These are phyloP conservation scores for Hiodon tergisus DNA, from an alignment of 2,113 vertebrate genomes.

Conservation along the genomic window DNA sequence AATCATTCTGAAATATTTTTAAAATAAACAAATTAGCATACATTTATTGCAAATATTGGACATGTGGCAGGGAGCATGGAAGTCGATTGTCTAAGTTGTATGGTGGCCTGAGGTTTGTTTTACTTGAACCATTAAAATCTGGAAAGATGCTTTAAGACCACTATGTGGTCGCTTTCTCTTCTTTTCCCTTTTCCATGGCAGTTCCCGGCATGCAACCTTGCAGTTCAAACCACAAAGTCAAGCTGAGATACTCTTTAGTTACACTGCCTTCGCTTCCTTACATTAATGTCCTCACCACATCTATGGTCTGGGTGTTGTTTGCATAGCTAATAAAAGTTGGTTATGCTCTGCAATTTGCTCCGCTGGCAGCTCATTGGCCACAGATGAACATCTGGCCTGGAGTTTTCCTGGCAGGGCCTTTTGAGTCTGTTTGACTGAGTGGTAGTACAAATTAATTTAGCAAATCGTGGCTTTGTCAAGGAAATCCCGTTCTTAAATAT, in stretches of 20 bases:
- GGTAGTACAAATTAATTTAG: conserved; percentile 23
- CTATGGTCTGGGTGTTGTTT: conserved; percentile 48
- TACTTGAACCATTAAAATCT: neutral
- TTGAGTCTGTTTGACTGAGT: conserved; percentile 4
- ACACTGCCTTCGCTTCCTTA: conserved; percentile 59
- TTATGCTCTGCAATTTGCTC: conserved; percentile 51
- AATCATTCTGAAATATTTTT: neutral
- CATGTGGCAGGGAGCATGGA: too few relatives aligned
- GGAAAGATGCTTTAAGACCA: neutral
- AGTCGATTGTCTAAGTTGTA: neutral
- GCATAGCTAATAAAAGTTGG: conserved; percentile 58
- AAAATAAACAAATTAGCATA: neutral
- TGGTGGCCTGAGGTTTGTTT: neutral
- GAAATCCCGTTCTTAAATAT: conserved; percentile 50
- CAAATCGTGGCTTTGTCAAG: conserved; percentile 55
- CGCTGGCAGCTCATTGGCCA: conserved; percentile 26
- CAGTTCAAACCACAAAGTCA: conserved; percentile 55
- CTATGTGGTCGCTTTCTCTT: neutral
- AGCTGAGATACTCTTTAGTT: conserved; percentile 53
- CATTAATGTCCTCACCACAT: conserved; percentile 56
- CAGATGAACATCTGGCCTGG: conserved; percentile 29
- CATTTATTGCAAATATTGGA: too few relatives aligned
- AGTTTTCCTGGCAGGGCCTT: conserved; percentile 33
- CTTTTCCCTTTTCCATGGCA: neutral
- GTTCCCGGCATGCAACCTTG: conserved; percentile 48